Base-by-base conservation (phyloP, 1,140 invertebrate genomes). In the Drosophila kurseongensis region DNA sequence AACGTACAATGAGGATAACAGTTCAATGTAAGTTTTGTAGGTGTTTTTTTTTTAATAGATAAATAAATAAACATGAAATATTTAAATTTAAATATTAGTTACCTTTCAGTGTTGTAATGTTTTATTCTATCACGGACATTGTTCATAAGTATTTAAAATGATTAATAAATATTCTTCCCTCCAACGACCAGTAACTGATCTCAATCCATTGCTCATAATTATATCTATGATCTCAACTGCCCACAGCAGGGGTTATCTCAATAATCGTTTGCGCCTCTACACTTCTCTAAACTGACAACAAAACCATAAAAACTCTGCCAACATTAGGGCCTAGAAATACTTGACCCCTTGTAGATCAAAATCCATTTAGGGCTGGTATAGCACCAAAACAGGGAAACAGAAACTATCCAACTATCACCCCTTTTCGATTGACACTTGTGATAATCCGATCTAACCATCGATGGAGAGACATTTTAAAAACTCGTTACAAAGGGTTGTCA, bases 401-500 rank as follows among this genome's bases (percentile, higher is more conserved):
- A 51, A 69, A 61, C 59, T 68, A 62, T 4, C 14, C 32, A 52
- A 74, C 68, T 73, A 73, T 62, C 71, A 35, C 55, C 66, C 61
- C 12, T 41, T 56, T n/a, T 32, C 61, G 82, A 81, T 86, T 67
- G 67, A 63, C 83, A 78, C 59, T 78, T 71, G 78, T 62, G 78
- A 75, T 86, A 86, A 86, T 75, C 82, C 66, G 63, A 60, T 75
- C 68, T 54, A 48, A 12, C 41, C 41, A 66, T 63, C 58, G 58
- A 57, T 56, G 41, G 50, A 42, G 58, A 52, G 68, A 51, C 60
- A 56, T 69, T 84, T 80, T 81, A 41, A 78, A 81, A 61, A 71
- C 52, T 65, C 59, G 76, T 80, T 80, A 74, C 72, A 80, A 79
- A 71, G 66, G 83, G 84, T 74, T 65, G 75, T 62, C 60, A 72